Percentiles rank a stretch among this genome's conserved stretches.
phyloP scores from a whole-genome alignment of 2,797 vertebrate species.

The Phalanger gymnotis region DNA sequence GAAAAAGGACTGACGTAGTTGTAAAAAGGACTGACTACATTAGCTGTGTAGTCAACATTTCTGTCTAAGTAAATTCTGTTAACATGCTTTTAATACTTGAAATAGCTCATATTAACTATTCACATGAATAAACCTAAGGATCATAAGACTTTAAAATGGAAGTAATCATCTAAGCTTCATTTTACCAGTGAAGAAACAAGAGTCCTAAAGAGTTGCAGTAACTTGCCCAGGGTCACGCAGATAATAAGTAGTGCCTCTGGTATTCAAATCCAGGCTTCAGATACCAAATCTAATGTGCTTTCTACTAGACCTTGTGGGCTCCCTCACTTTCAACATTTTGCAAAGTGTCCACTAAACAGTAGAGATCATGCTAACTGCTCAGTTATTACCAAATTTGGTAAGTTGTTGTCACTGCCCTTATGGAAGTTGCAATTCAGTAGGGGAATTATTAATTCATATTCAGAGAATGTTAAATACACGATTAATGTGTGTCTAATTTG shows the following conservation, averaged over 20 bases:
- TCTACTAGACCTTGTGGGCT: background rate
- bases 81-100: background rate
- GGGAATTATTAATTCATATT: background rate
- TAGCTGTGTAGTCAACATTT: background rate
- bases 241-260: background rate
- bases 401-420: background rate
- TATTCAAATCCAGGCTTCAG: background rate
- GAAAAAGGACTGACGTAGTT: background rate
- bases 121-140: background rate
- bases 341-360: background rate
- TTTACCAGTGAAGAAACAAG: background rate
- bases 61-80: background rate
- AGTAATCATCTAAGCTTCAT: background rate
- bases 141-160: background rate
- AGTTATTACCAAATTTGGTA: background rate
- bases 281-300: background rate
- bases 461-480: background rate
- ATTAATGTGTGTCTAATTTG: background rate
- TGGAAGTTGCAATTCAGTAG: background rate
- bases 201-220: background rate
- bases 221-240: background rate
- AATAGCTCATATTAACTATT: background rate
- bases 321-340: background rate
- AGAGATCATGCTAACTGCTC: background rate
- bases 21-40: background rate